A percentile compares a stretch with the other conserved stretches of the same genome.
Evolutionary conservation across 2,797 vertebrate species (phyloP).

Genomic region (Micropoecilia bifurca): DNA sequence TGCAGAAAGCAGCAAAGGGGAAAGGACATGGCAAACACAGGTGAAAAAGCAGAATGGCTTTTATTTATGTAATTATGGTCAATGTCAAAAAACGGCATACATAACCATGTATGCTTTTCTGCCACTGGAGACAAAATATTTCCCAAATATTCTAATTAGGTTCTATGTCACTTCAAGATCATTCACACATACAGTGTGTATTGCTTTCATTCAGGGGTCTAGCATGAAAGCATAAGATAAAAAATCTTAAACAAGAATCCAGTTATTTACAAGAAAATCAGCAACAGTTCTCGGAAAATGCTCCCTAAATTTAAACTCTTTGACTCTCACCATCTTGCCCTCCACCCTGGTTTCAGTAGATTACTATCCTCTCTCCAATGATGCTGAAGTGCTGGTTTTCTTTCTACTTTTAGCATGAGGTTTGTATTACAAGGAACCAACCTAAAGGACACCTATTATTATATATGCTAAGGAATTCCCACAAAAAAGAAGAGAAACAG

Average conservation of each 20-base stretch:
- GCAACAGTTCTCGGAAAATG: not conserved
- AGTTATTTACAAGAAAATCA: not conserved
- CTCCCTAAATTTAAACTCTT: not conserved
- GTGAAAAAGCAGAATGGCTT: slow-evolving; percentile 1
- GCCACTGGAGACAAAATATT: not conserved
- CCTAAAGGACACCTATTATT: not conserved
- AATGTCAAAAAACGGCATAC: not conserved
- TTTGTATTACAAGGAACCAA: not conserved
- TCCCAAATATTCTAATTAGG: not conserved
- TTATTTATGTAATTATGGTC: not conserved
- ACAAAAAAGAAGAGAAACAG: not conserved
- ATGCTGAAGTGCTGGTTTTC: not conserved
- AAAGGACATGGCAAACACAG: slow-evolving; percentile 23
- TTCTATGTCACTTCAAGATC: not conserved
- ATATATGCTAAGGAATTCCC: not conserved
- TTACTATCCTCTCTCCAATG: not conserved
- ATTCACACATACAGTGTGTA: not conserved
- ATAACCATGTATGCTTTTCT: not conserved
- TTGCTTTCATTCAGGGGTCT: not conserved
- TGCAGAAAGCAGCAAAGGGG: not conserved
- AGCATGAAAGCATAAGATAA: too few species aligned
- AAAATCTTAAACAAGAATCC: not conserved
- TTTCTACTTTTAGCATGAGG: not conserved
- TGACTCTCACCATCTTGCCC: not conserved
- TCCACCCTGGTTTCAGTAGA: not conserved